Evolutionary conservation across 2,888 invertebrate genomes (phyloP).

Genomic region (Andrena chrysosceles): DNA sequence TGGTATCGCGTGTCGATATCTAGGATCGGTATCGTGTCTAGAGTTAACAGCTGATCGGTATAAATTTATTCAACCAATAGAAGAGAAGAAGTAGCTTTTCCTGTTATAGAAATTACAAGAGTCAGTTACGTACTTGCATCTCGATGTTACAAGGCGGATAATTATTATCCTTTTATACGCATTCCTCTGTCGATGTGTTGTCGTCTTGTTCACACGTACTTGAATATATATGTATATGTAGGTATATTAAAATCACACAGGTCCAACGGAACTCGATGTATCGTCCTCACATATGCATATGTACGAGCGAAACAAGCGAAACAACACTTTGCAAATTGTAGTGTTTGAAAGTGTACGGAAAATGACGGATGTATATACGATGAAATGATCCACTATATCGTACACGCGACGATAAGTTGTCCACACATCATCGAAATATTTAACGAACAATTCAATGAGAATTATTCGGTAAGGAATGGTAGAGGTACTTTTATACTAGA

Average conservation of each 20-base stretch:
- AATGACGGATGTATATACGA: background rate
- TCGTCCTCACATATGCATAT: background rate
- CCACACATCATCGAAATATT: background rate
- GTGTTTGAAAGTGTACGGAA: background rate
- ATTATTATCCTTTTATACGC: background rate
- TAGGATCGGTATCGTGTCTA: too few species aligned
- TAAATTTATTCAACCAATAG: too few species aligned
- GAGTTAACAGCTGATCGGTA: too few species aligned
- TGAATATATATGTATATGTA: too few species aligned
- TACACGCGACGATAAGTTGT: background rate
- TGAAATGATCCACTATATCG: background rate
- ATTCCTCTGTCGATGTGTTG: background rate
- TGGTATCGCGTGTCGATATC: too few species aligned
- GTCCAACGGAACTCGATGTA: background rate
- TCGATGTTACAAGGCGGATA: background rate
- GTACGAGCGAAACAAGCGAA: background rate
- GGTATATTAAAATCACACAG: background rate
- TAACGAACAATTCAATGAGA: background rate
- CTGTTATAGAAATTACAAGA: background rate
- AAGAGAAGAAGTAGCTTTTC: background rate
- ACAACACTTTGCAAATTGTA: background rate
- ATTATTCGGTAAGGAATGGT: background rate
- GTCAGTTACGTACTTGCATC: background rate
- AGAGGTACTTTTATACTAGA: too few species aligned
- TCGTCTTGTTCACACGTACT: too few species aligned